Evolutionary conservation across 2,797 vertebrate species (phyloP).

Genomic region (Philypnodon macrostomus): DNA sequence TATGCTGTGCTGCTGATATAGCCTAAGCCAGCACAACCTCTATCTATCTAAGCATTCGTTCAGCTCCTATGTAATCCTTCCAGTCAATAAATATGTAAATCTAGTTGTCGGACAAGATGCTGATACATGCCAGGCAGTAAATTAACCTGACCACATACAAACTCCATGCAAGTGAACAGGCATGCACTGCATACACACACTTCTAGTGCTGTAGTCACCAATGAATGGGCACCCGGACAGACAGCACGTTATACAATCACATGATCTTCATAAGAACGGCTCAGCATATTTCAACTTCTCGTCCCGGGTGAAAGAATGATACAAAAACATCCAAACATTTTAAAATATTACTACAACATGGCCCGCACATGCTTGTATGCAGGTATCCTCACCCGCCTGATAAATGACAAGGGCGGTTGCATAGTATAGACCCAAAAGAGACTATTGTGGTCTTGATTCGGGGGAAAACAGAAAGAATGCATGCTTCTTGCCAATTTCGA

Average conservation of each 20-base stretch:
- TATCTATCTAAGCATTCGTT: background rate
- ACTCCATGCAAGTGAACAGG: slow-evolving; percentile 26
- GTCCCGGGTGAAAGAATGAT: slow-evolving; percentile 3
- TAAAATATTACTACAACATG: slow-evolving; percentile 22
- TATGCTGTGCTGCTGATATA: slow-evolving; percentile 43
- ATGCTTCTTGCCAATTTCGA: slow-evolving; percentile 31
- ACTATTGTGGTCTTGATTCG: slow-evolving; percentile 10
- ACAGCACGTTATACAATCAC: slow-evolving; percentile 50
- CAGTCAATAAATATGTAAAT: slow-evolving; percentile 14
- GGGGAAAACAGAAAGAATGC: slow-evolving; percentile 24
- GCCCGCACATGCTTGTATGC: slow-evolving; percentile 19
- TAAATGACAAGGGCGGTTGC: slow-evolving; percentile 35
- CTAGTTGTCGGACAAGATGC: slow-evolving; percentile 12
- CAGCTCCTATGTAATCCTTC: slow-evolving; percentile 1
- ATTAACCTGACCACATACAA: slow-evolving; percentile 26
- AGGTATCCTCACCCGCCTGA: slow-evolving; percentile 28
- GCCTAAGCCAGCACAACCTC: background rate
- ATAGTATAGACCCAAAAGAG: slow-evolving; percentile 27
- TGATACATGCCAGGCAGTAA: background rate
- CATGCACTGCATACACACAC: slow-evolving; percentile 21
- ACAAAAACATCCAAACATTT: slow-evolving; percentile 17
- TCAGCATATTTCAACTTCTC: slow-evolving; percentile 27
- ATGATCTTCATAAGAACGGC: slow-evolving; percentile 46
- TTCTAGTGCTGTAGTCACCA: slow-evolving; percentile 21
- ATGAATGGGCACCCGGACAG: slow-evolving; percentile 40